These are phyloP conservation scores for Oenanthe oenanthe DNA, from an alignment of 2,113 vertebrate species.

Conservation along the genomic window DNA sequence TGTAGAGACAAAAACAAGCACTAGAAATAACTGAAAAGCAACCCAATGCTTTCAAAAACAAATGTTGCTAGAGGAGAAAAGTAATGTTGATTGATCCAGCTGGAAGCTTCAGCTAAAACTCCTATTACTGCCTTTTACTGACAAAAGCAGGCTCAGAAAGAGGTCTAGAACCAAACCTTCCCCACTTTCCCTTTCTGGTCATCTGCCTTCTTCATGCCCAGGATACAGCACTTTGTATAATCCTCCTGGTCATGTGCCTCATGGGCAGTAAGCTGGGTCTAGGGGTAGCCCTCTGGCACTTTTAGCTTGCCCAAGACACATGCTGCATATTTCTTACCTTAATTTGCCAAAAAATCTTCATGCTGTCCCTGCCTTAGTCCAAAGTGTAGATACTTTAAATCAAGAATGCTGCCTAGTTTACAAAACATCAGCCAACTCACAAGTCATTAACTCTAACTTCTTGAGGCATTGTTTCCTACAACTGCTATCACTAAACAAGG, in stretches of 20 bases:
- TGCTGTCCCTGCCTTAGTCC: neutral
- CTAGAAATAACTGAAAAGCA: neutral
- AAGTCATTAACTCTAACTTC: neutral
- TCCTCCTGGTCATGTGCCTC: neutral
- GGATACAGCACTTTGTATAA: neutral
- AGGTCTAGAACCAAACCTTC: neutral
- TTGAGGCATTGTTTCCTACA: neutral
- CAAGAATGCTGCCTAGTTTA: neutral
- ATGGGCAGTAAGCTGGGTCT: neutral
- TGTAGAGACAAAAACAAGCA: neutral
- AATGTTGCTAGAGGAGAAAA: neutral
- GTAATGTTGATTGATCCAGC: neutral
- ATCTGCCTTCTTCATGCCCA: neutral
- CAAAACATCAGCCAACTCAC: neutral
- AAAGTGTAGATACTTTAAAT: neutral
- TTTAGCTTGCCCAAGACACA: neutral
- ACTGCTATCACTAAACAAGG: neutral
- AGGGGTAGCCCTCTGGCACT: neutral
- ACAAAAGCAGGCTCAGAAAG: neutral
- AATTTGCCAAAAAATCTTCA: neutral
- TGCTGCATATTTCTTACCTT: neutral
- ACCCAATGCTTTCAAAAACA: neutral
- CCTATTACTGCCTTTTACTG: neutral
- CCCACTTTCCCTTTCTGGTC: neutral
- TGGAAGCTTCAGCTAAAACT: neutral